Base-by-base conservation (phyloP, 2,797 vertebrate genomes). In the Cossypha dichroa region DNA sequence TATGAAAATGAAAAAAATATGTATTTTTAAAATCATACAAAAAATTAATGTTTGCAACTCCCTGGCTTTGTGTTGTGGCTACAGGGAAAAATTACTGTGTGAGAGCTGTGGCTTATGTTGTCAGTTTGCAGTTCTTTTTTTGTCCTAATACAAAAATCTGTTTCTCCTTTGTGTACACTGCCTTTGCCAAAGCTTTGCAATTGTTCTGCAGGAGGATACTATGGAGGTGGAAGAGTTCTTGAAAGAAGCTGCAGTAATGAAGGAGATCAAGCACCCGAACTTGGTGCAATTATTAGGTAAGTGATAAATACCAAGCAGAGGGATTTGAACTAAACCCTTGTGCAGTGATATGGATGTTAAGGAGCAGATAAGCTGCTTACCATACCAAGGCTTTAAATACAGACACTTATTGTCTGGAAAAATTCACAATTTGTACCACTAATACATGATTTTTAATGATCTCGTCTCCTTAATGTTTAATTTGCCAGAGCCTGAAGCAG, bases 211-310 rank as follows among this genome's bases (percentile, higher is more conserved):
- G 99, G 99, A 99, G 97, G 99, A 99, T 94, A 99, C 99, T 3
- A 99, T 99, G 99, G 99, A 99, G 97, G 99, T 99, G 92, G 99
- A 99, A 94, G 99, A 99, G 98, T 99, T 99, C 97, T 97, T 99
- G 67, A 99, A 99, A 92, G 99, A 99, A 97, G 99, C 99, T 0
- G 98, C 99, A 12, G 99, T 99, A 54, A 99, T 99, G 99, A 99
- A 99, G 93, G 99, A 99, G 97, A 99, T 99, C 97, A 99, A 99
- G 97, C 99, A 99, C 94, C 99, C 99, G 0, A 99, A 99, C 92
- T 98, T 99, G 96, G 99, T 99, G 45, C 99, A 99, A 79, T 98
- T 99, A 68, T 98, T 99, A 29, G 99, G 99, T 99, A 97, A 96
- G 98, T 97, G 86, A 56, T 85, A 72, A 62, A 76, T 93, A 74